Evolutionary conservation across 2,888 invertebrate genomes (phyloP).

Genomic region (Xanthorhoe spadicearia): DNA sequence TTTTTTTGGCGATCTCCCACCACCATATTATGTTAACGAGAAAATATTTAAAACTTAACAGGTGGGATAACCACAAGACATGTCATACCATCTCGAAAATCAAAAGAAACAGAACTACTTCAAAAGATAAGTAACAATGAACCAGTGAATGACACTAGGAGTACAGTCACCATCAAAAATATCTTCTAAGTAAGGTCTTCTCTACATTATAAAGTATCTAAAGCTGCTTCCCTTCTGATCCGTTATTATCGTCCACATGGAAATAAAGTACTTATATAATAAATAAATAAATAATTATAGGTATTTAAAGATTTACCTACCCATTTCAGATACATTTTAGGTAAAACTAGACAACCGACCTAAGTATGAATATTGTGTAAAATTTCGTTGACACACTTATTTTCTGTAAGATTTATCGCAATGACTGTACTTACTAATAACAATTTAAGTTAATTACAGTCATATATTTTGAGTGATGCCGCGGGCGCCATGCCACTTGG

Average conservation of each 20-base stretch:
- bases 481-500: constrained; percentile 65
- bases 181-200: not conserved
- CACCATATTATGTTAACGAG: too few species aligned
- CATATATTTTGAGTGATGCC: constrained; percentile 53
- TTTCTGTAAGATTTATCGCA: not conserved
- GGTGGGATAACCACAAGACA: constrained; percentile 33
- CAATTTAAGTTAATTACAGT: constrained; percentile 51
- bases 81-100: constrained; percentile 50
- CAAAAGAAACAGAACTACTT: constrained; percentile 20
- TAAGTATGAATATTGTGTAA: not conserved
- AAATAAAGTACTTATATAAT: too few species aligned
- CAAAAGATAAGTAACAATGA: constrained; percentile 24
- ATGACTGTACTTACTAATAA: constrained; percentile 11
- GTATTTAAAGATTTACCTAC: too few species aligned
- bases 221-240: too few species aligned
- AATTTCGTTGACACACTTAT: not conserved
- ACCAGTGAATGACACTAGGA: not conserved
- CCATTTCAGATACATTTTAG: too few species aligned
- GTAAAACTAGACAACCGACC: too few species aligned
- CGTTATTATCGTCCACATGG: too few species aligned
- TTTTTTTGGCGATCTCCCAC: too few species aligned
- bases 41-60: constrained; percentile 3
- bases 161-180: not conserved
- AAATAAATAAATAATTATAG: too few species aligned
- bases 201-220: too few species aligned